A percentile compares a stretch with the other conserved stretches of the same genome.
Conservation (phyloP, 1,140 invertebrate species). For the Drosophila tani region DNA sequence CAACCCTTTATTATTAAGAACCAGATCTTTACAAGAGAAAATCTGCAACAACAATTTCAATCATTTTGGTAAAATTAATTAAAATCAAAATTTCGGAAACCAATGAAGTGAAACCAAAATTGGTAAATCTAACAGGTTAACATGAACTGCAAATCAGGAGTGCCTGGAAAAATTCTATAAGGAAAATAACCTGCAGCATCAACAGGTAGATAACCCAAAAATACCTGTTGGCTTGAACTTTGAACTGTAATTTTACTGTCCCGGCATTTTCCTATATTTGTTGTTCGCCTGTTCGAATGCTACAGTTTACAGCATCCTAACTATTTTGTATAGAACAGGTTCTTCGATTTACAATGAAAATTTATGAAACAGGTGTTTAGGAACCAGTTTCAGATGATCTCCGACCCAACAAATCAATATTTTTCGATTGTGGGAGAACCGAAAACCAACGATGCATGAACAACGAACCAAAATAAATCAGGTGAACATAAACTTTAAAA, state of each 20-base stretch:
- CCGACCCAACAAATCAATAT: background rate
- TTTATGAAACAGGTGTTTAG: too few relatives aligned
- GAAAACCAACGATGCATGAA: constrained; percentile 2
- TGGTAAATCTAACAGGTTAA: constrained; percentile 8
- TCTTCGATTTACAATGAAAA: too few relatives aligned
- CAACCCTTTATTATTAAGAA: background rate
- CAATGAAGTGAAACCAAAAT: constrained; percentile 15
- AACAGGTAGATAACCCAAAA: too few relatives aligned
- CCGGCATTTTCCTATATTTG: background rate
- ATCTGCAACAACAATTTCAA: background rate
- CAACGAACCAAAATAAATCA: background rate
- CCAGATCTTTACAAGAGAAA: background rate
- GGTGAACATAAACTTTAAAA: background rate
- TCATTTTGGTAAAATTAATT: too few relatives aligned
- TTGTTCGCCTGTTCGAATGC: constrained; percentile 14
- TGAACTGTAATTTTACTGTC: background rate
- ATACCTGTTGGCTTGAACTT: background rate
- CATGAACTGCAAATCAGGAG: background rate
- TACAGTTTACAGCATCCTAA: constrained; percentile 16
- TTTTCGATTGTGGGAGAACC: background rate
- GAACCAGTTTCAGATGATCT: background rate
- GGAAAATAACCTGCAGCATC: constrained; percentile 4
- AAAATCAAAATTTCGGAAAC: background rate
- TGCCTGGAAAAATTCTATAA: fast-evolving
- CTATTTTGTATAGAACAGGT: background rate